Evolutionary conservation across 2,113 vertebrate species (phyloP).

Genomic region (Microtus pennsylvanicus): DNA sequence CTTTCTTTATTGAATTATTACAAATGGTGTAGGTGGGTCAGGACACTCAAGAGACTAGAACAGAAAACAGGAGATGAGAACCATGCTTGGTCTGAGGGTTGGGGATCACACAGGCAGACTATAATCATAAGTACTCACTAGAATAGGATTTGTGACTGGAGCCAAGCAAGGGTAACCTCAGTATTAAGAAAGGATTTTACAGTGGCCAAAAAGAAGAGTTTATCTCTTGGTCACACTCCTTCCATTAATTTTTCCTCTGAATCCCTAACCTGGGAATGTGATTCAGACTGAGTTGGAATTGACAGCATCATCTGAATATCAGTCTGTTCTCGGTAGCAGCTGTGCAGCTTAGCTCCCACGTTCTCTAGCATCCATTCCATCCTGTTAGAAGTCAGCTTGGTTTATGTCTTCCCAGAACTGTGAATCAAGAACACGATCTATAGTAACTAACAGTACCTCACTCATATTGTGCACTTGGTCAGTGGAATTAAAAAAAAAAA

Average conservation of each 20-base stretch:
- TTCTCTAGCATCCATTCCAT: accelerated
- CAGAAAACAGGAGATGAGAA: background rate
- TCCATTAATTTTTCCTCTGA: accelerated
- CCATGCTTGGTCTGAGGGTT: background rate
- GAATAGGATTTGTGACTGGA: background rate
- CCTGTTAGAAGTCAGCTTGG: accelerated
- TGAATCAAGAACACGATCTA: background rate
- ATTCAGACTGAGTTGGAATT: background rate
- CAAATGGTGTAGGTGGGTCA: background rate
- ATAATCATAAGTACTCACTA: background rate
- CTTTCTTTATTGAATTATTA: background rate
- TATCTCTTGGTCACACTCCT: background rate
- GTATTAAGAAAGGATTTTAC: background rate
- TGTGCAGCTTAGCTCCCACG: accelerated
- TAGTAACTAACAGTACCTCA: too few relatives aligned
- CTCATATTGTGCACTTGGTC: too few relatives aligned
- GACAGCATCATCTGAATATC: background rate
- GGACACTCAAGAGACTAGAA: background rate
- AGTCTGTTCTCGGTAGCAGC: accelerated
- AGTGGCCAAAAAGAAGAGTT: background rate
- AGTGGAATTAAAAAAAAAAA: background rate
- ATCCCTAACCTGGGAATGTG: background rate
- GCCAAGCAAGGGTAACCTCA: background rate
- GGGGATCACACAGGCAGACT: background rate
- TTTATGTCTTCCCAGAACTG: background rate